These are phyloP conservation scores for Diplodus sargus DNA, from an alignment of 2,797 vertebrate species.

Conservation along the genomic window DNA sequence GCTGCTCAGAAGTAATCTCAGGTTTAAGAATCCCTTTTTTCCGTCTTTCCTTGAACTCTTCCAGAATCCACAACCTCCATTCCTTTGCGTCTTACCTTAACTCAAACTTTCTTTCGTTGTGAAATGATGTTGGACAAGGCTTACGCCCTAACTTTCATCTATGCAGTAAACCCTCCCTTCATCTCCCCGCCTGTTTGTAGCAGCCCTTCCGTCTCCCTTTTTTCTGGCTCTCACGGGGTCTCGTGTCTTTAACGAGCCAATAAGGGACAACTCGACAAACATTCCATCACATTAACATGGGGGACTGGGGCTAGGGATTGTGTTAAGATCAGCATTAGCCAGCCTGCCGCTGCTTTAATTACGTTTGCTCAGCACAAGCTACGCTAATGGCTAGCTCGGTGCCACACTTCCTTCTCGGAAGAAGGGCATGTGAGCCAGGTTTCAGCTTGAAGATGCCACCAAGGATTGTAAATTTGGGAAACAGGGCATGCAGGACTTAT, in stretches of 20 bases:
- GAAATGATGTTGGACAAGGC: conserved; percentile 29
- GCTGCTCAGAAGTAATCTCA: conserved; percentile 1
- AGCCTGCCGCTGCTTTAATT: conserved; percentile 70
- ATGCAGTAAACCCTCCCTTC: conserved; percentile 11
- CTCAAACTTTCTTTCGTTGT: conserved; percentile 22
- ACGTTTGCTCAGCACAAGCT: conserved; percentile 74
- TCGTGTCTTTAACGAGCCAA: conserved; percentile 68
- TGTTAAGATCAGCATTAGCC: conserved; percentile 76
- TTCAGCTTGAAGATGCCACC: conserved; percentile 42
- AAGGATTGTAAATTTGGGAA: conserved; percentile 31
- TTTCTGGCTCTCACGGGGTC: conserved; percentile 32
- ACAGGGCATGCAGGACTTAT: background rate
- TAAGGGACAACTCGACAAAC: conserved; percentile 70
- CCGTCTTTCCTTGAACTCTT: background rate
- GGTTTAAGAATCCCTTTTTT: conserved; percentile 3
- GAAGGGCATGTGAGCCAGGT: conserved; percentile 36
- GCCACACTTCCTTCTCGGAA: conserved; percentile 50
- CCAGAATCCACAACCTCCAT: background rate
- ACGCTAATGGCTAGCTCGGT: conserved; percentile 66
- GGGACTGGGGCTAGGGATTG: conserved; percentile 58
- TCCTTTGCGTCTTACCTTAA: conserved; percentile 12
- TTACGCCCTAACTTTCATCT: conserved; percentile 27
- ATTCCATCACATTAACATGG: conserved; percentile 71
- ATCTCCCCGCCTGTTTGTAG: conserved; percentile 3
- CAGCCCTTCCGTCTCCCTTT: conserved; percentile 23